Percentiles rank a stretch among this genome's conserved stretches.
Conservation (phyloP, 2,113 vertebrate species). For the Antigone vipio region DNA sequence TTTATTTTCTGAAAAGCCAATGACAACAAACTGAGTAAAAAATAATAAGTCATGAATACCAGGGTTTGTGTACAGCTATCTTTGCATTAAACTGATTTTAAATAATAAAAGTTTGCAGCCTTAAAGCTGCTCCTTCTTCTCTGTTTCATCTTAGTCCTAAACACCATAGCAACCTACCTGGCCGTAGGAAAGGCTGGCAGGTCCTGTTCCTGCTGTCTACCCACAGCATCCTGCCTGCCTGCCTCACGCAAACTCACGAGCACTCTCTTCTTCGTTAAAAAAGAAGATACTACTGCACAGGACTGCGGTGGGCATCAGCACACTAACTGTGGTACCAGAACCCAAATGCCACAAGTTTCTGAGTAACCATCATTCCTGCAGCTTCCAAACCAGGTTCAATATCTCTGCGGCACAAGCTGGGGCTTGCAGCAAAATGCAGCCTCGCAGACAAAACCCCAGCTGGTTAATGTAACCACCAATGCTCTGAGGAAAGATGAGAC, state of each 20-base stretch:
- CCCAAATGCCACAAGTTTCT: neutral
- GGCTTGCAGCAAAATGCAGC: neutral
- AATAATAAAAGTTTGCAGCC: neutral
- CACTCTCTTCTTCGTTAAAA: neutral
- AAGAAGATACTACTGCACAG: neutral
- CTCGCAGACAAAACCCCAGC: constrained; percentile 21
- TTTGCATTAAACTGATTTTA: neutral
- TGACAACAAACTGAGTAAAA: neutral
- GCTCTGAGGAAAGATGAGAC: constrained; percentile 56
- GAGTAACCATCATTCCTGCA: neutral
- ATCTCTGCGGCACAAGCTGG: neutral
- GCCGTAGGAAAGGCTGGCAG: neutral
- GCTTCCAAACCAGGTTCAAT: constrained; percentile 7
- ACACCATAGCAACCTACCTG: neutral
- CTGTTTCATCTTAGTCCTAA: neutral
- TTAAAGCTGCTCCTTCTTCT: neutral
- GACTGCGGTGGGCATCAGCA: neutral
- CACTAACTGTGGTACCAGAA: neutral
- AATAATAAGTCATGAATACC: neutral
- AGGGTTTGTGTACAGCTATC: neutral
- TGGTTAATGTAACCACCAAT: constrained; percentile 50
- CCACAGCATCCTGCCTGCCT: neutral
- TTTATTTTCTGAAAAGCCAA: neutral
- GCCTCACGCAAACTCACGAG: neutral
- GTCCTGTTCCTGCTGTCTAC: neutral